Conservation (phyloP, 1,140 invertebrate genomes). For the Calycopis cecrops region DNA sequence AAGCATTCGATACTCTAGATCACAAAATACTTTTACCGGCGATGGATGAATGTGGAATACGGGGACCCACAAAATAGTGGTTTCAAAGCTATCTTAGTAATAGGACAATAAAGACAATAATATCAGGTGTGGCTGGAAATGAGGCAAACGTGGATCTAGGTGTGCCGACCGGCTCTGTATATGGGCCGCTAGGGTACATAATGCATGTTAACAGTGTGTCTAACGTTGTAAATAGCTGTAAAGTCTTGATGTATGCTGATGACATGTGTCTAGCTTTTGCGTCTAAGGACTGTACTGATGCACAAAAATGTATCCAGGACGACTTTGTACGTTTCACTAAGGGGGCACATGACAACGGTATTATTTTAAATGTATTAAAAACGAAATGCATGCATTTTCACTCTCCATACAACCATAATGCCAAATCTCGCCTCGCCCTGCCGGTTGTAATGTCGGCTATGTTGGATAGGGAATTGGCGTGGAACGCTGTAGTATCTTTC, state of each 20-base stretch:
- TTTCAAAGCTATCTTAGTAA: constrained; percentile 8
- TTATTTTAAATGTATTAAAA: no score
- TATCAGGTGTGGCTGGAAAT: background rate
- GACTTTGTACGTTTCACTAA: no score
- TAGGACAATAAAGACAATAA: background rate
- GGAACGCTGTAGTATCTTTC: no score
- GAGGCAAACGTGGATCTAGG: background rate
- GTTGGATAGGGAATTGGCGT: no score
- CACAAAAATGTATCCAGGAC: no score
- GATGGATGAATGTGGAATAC: constrained; percentile 6
- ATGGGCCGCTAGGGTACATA: constrained; percentile 26
- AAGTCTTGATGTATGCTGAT: constrained; percentile 21
- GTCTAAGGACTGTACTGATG: no score
- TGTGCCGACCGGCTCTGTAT: constrained; percentile 28
- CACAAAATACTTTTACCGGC: background rate
- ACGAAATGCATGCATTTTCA: no score
- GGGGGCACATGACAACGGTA: no score
- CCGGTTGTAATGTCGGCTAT: no score
- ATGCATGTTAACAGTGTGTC: constrained; percentile 28
- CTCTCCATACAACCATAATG: no score
- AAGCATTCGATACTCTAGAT: constrained; percentile 13
- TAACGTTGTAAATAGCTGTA: constrained; percentile 17
- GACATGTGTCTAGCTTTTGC: no score
- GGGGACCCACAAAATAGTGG: background rate
- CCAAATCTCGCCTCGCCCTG: no score